Conservation (phyloP, 2,888 invertebrate species). For the Apamea monoglypha region DNA sequence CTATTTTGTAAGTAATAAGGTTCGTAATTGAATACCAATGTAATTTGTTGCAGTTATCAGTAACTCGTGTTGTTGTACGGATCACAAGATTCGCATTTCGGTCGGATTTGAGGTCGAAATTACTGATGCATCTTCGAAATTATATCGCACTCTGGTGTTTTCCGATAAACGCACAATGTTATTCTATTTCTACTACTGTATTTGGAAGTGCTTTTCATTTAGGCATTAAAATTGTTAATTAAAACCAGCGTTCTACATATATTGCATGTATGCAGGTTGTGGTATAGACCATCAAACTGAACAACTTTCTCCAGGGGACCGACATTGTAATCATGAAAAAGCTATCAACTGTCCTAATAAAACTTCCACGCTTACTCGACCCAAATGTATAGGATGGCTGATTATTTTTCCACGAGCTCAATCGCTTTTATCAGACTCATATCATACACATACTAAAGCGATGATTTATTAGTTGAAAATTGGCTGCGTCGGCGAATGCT, state of each 20-base stretch:
- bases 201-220: background rate
- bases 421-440: too few relatives aligned
- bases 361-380: too few relatives aligned
- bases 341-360: too few relatives aligned
- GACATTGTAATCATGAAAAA: too few relatives aligned
- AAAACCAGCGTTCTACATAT: too few relatives aligned
- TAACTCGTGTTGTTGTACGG: constrained; percentile 61
- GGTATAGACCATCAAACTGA: too few relatives aligned
- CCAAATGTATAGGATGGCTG: too few relatives aligned
- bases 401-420: background rate
- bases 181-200: background rate
- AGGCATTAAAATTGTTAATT: too few relatives aligned
- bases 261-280: too few relatives aligned
- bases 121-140: background rate
- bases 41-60: constrained; percentile 47
- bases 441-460: background rate
- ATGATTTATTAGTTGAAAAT: background rate
- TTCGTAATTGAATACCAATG: constrained; percentile 1
- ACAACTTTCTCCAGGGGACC: too few relatives aligned
- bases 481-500: too few relatives aligned
- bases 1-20: constrained; percentile 4
- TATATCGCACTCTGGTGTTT: background rate
- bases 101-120: constrained; percentile 31
- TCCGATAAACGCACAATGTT: background rate
- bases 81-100: constrained; percentile 51